Evolutionary conservation across 1,140 invertebrate genomes (phyloP), one percentile per base, ranked within the genome.

Genomic region (Diuraphis noxia): DNA sequence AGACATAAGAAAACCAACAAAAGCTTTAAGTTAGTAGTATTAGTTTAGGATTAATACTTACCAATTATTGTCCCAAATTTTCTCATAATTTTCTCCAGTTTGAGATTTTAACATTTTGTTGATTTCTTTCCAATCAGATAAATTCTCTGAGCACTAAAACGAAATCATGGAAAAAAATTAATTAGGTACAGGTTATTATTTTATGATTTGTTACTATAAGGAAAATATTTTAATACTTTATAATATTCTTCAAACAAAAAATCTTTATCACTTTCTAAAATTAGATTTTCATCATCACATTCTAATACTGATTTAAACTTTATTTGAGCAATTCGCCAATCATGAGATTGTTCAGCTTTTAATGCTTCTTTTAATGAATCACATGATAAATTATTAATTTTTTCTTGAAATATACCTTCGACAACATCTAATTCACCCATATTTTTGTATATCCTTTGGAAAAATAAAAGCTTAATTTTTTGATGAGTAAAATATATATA

Each of bases 181-280:
- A 77, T 77, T 77, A 10, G 25, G 25, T 72, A 36, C 36, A 6
- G 0, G 2, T 40, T 81, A 40, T 40, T 30, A 25, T 81, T 10
- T 38, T 40, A 8, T 40, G 21, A 81, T 25, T 30, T 40, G 3
- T 81, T 77, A 21, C 23, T 36, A n/a, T 19, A 36, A 40, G 23
- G 3, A 82, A 77, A 77, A 21, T 1, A 84, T n/a, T 84, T 38
- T 34, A 34, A 23, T 34, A 86, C 43, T 36, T 86, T 86, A 36
- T 86, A 86, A 49, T 86, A 86, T 52, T 86, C 84, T 52, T 86
- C 84, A 86, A 49, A 86, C 43, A 86, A 86, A 86, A 86, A 86
- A 36, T 49, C n/a, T 49, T 46, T 86, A 52, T 86, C 84, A 49
- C 17, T 86, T 49, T 46, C 34, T 49, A 52, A 86, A 86, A 49